phyloP scores from a whole-genome alignment of 2,888 invertebrate genomes.

The Caenorhabditis sp. region DNA sequence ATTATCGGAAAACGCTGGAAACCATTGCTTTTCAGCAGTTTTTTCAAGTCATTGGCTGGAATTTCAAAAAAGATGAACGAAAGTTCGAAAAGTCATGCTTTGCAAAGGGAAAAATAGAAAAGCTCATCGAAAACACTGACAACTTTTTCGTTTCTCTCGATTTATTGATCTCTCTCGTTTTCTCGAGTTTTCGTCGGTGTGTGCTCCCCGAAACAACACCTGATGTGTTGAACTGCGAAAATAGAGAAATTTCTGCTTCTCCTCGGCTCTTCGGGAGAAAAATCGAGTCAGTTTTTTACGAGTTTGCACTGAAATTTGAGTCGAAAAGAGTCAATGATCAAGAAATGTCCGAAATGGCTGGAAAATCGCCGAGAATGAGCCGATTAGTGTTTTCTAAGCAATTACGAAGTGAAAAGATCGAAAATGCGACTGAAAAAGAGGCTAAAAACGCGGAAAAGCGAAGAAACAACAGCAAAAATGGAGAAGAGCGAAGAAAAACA shows the following conservation, averaged over 20 bases:
- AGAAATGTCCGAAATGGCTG: background rate
- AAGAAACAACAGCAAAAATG: background rate
- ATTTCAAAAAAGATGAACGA: background rate
- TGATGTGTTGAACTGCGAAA: slow-evolving; percentile 24
- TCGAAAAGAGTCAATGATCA: slow-evolving; percentile 2
- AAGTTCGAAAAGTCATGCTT: background rate
- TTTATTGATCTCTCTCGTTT: slow-evolving; percentile 35
- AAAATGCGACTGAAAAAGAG: background rate
- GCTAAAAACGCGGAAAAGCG: background rate
- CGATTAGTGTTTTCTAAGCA: background rate
- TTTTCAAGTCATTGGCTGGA: background rate
- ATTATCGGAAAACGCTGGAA: too few species aligned
- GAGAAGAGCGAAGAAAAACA: background rate
- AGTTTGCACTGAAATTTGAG: slow-evolving; percentile 27
- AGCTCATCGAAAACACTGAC: slow-evolving; percentile 18
- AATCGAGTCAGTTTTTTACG: slow-evolving; percentile 23
- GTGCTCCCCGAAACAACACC: slow-evolving; percentile 36
- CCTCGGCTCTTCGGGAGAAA: background rate
- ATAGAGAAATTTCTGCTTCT: slow-evolving; percentile 15
- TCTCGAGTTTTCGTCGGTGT: slow-evolving; percentile 8
- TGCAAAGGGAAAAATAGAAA: background rate
- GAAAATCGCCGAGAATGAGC: background rate
- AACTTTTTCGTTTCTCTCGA: slow-evolving; percentile 21
- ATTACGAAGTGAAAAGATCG: background rate
- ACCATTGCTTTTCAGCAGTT: background rate